Conservation (phyloP, 2,113 vertebrate species). For the Pomatorhinus ruficollis region DNA sequence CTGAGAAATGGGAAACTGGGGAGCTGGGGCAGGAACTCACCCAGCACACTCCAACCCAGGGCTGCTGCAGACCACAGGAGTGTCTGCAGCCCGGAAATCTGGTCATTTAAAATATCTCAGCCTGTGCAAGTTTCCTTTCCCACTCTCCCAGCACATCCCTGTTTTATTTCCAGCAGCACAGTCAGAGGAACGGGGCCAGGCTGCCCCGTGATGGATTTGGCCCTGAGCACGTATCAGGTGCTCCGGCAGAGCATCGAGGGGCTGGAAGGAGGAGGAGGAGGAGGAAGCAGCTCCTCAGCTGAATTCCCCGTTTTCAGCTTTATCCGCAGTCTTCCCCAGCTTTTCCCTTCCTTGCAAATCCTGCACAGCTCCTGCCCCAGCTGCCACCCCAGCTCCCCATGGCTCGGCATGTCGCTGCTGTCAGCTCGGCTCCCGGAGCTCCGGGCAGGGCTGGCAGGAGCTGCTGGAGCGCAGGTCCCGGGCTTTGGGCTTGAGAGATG, state of each 20-base stretch:
- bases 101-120: not conserved
- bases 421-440: not conserved
- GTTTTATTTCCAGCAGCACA: not conserved
- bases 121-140: not conserved
- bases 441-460: not conserved
- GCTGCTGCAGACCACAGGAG: not conserved
- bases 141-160: not conserved
- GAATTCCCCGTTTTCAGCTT: not conserved
- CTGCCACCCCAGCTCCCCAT: rapidly evolving
- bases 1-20: not conserved
- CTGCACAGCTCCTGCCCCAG: not conserved
- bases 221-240: rapidly evolving
- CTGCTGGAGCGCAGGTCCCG: not conserved
- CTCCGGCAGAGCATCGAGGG: not conserved
- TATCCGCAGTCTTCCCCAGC: not conserved
- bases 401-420: not conserved
- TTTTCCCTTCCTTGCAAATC: not conserved
- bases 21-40: not conserved
- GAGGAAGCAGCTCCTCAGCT: not conserved
- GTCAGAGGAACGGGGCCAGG: not conserved
- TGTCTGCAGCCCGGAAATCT: not conserved
- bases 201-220: not conserved
- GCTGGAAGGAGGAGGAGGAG: not conserved
- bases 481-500: not conserved
- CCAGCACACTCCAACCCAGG: too few species aligned